Conservation (phyloP, 2,113 vertebrate species). For the Hippocampus mohnikei region DNA sequence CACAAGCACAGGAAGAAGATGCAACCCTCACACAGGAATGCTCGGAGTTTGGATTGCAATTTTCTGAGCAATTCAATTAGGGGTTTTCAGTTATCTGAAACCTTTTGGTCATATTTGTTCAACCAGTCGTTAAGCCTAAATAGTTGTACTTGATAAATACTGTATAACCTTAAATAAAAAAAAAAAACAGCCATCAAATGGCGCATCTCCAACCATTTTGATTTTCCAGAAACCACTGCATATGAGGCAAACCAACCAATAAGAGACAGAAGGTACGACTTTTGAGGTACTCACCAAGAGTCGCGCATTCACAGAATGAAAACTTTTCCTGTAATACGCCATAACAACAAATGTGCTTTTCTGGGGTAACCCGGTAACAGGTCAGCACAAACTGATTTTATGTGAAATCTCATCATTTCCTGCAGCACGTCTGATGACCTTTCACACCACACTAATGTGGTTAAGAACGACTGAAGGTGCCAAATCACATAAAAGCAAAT, state of each 20-base stretch:
- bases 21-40: too few species aligned
- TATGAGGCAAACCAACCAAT: background rate
- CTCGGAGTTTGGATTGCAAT: too few species aligned
- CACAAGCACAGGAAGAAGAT: too few species aligned
- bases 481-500: slow-evolving; percentile 16
- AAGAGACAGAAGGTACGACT: background rate
- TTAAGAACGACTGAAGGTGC: background rate
- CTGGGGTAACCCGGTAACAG: background rate
- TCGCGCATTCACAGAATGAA: background rate
- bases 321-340: too few species aligned
- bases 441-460: background rate
- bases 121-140: too few species aligned
- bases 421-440: background rate
- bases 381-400: background rate
- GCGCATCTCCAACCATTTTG: background rate
- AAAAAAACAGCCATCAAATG: too few species aligned
- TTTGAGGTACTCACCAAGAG: background rate
- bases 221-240: background rate
- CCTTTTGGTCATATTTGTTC: too few species aligned
- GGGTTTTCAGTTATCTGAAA: too few species aligned
- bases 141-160: background rate
- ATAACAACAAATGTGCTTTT: background rate
- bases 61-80: too few species aligned
- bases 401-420: background rate
- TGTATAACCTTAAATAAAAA: too few species aligned